Conservation (phyloP, 1,140 invertebrate species). For the Lordiphosa clarofinis region DNA sequence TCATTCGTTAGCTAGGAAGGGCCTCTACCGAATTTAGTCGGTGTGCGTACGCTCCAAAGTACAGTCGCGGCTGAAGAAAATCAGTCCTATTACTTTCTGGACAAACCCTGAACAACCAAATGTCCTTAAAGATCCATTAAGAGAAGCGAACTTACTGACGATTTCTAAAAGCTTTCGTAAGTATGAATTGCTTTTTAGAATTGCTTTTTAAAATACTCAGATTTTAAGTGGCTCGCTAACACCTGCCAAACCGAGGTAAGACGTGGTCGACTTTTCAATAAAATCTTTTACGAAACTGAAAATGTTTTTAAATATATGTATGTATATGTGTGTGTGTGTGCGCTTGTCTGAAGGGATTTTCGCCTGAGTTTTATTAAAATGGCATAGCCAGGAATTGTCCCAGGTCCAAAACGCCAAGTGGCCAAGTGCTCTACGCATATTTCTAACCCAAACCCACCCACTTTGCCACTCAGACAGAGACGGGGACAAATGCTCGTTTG, state of each 20-base stretch:
- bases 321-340: conserved; percentile 12
- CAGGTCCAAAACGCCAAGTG: conserved; percentile 51
- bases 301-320: conserved; percentile 65
- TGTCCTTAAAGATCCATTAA: too few relatives aligned
- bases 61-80: too few relatives aligned
- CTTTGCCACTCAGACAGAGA: conserved; percentile 12
- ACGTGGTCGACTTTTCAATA: background rate
- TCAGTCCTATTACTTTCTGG: too few relatives aligned
- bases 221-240: too few relatives aligned
- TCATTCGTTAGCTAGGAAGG: too few relatives aligned
- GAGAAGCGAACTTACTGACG: too few relatives aligned
- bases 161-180: too few relatives aligned
- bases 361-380: conserved; percentile 68
- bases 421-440: conserved; percentile 44
- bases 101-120: too few relatives aligned
- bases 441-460: background rate
- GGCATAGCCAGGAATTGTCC: conserved; percentile 41
- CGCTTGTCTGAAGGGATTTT: conserved; percentile 54
- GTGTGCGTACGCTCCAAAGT: too few relatives aligned
- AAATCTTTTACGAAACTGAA: conserved; percentile 25
- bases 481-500: conserved; percentile 26
- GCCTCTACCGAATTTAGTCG: too few relatives aligned
- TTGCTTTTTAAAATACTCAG: too few relatives aligned
- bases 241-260: background rate
- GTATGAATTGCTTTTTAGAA: too few relatives aligned